Percentiles rank a stretch among this genome's conserved stretches.
phyloP scores from a whole-genome alignment of 2,797 vertebrate species.

The Limosa lapponica region DNA sequence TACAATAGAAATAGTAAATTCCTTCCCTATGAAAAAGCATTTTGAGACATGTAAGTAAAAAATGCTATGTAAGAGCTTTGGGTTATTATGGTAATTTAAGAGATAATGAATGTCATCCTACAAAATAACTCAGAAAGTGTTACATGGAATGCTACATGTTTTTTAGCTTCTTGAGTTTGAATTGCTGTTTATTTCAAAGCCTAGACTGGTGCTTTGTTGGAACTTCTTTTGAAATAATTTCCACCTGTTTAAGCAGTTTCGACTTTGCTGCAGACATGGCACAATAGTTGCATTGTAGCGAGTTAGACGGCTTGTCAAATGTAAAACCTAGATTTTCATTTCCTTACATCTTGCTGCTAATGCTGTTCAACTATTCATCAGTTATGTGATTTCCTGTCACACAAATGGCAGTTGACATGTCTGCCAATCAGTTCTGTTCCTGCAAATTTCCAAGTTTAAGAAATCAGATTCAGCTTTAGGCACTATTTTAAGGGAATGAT shows the following conservation, averaged over 20 bases:
- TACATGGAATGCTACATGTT: neutral
- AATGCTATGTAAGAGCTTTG: neutral
- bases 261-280: neutral
- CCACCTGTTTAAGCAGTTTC: conserved; percentile 42
- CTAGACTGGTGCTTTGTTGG: conserved; percentile 17
- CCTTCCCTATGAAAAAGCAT: neutral
- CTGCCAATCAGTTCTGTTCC: neutral
- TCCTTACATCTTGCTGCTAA: neutral
- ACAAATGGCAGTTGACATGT: neutral
- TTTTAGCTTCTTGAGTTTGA: neutral
- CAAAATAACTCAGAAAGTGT: neutral
- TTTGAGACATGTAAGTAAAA: conserved; percentile 2
- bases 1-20: neutral
- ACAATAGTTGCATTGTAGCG: conserved; percentile 6
- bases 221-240: conserved; percentile 39
- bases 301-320: conserved; percentile 43
- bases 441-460: neutral
- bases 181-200: neutral
- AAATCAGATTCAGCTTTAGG: neutral
- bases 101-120: conserved; percentile 8
- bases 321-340: conserved; percentile 19
- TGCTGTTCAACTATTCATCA: neutral
- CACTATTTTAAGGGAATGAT: neutral
- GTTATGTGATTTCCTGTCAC: neutral
- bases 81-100: conserved; percentile 30